These are phyloP conservation scores for Aplysina aerophoba DNA, from an alignment of 37 sponge, comb jelly and placozoan genomes.

Conservation along the genomic window DNA sequence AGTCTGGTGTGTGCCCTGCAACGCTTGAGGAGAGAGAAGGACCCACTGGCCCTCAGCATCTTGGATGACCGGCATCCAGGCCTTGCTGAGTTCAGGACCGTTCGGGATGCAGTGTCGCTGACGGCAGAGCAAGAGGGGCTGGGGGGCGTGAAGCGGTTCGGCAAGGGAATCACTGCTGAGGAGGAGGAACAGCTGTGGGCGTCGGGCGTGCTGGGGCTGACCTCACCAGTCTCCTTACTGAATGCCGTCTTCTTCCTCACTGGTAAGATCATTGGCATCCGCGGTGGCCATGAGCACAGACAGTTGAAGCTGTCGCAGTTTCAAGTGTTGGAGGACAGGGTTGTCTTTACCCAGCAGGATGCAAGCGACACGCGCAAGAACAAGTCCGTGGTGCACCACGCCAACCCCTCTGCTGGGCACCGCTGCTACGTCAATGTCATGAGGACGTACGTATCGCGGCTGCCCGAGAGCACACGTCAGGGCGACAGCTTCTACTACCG, in stretches of 20 bases:
- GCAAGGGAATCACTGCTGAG: background rate
- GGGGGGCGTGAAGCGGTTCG: background rate
- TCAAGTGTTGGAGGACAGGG: background rate
- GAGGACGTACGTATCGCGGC: slow-evolving; percentile 11
- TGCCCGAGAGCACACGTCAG: background rate
- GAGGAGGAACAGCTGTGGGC: slow-evolving; percentile 24
- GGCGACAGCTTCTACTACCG: slow-evolving; percentile 14
- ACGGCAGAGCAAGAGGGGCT: background rate
- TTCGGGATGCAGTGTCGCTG: slow-evolving; percentile 21
- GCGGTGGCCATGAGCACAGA: background rate
- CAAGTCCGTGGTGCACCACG: slow-evolving; percentile 28
- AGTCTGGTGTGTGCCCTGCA: slow-evolving; percentile 7
- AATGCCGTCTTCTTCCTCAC: slow-evolving; percentile 13
- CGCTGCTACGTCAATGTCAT: slow-evolving; percentile 20
- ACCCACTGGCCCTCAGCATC: slow-evolving; percentile 24
- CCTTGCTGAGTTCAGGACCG: background rate
- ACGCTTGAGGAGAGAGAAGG: background rate
- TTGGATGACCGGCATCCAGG: slow-evolving; percentile 27
- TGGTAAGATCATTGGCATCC: background rate
- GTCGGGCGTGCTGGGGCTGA: background rate
- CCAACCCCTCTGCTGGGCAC: background rate
- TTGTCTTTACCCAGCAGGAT: too few species aligned
- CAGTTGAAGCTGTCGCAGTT: slow-evolving; percentile 37
- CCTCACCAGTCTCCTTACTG: background rate
- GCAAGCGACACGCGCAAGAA: background rate